Evolutionary conservation across 2,888 invertebrate species (phyloP).

Genomic region (Caenorhabditis panamensis): DNA sequence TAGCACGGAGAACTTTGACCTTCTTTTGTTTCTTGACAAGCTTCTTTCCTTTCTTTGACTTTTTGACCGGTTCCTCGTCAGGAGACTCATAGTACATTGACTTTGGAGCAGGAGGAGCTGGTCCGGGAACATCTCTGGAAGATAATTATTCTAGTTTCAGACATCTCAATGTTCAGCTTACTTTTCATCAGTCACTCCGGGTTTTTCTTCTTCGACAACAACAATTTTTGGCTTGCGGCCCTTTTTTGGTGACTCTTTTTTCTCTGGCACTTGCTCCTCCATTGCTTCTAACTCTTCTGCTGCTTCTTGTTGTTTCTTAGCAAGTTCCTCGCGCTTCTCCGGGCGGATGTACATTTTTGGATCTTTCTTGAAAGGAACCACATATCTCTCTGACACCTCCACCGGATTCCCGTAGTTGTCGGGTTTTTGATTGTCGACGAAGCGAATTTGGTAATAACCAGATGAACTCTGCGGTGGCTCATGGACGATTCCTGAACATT

Average conservation of each 20-base stretch:
- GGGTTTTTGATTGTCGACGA: slow-evolving; percentile 6
- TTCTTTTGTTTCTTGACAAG: slow-evolving; percentile 20
- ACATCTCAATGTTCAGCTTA: slow-evolving; percentile 1
- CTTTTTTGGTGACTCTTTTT: background rate
- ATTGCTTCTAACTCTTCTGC: background rate
- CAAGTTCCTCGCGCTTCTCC: background rate
- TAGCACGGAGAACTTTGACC: slow-evolving; percentile 34
- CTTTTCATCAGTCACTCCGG: slow-evolving; percentile 10
- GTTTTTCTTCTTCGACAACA: background rate
- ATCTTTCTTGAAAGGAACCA: slow-evolving; percentile 14
- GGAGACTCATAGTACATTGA: slow-evolving; percentile 9
- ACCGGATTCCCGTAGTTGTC: slow-evolving; percentile 18
- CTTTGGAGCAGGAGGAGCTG: slow-evolving; percentile 45
- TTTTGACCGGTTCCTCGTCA: background rate
- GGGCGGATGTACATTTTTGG: slow-evolving; percentile 28
- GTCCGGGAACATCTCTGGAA: slow-evolving; percentile 45
- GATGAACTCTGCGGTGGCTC: slow-evolving; percentile 4
- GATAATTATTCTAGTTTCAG: background rate
- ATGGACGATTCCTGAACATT: slow-evolving; percentile 19
- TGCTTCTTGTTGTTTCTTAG: background rate
- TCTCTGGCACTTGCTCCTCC: background rate
- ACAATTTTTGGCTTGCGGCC: background rate
- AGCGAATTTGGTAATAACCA: slow-evolving; percentile 14
- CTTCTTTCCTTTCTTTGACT: slow-evolving; percentile 1
- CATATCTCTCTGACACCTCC: slow-evolving; percentile 33